A percentile compares a stretch with the other conserved stretches of the same genome.
These are phyloP conservation scores for Ciconia stormi DNA, from an alignment of 2,113 vertebrate genomes.

Conservation along the genomic window DNA sequence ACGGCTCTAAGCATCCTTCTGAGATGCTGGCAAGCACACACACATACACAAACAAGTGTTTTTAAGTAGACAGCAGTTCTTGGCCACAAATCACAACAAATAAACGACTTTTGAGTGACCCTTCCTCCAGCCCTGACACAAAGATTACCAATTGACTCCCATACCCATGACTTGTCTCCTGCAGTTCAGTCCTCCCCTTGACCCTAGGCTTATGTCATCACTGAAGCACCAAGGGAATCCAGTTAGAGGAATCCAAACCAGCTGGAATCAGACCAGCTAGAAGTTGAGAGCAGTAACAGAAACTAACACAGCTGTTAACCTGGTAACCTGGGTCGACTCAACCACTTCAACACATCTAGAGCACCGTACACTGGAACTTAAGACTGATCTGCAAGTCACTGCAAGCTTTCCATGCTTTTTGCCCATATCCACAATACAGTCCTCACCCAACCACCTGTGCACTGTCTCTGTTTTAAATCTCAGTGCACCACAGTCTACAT, in stretches of 20 bases:
- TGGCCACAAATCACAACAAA: not conserved
- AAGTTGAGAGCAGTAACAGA: not conserved
- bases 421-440: not conserved
- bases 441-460: not conserved
- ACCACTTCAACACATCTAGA: not conserved
- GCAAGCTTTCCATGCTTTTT: not conserved
- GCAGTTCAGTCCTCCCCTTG: not conserved
- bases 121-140: not conserved
- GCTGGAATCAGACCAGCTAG: not conserved
- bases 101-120: not conserved
- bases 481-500: not conserved
- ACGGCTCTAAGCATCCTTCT: not conserved
- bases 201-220: not conserved
- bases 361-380: not conserved
- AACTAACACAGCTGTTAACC: not conserved
- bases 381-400: not conserved
- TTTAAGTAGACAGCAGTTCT: not conserved
- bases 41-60: not conserved
- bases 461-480: not conserved
- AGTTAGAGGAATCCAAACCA: not conserved
- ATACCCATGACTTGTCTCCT: not conserved
- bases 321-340: not conserved
- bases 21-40: not conserved
- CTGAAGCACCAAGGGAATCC: not conserved
- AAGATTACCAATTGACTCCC: not conserved